These are phyloP conservation scores for Fragum sueziense DNA, from an alignment of 2,888 invertebrate genomes.

Conservation along the genomic window DNA sequence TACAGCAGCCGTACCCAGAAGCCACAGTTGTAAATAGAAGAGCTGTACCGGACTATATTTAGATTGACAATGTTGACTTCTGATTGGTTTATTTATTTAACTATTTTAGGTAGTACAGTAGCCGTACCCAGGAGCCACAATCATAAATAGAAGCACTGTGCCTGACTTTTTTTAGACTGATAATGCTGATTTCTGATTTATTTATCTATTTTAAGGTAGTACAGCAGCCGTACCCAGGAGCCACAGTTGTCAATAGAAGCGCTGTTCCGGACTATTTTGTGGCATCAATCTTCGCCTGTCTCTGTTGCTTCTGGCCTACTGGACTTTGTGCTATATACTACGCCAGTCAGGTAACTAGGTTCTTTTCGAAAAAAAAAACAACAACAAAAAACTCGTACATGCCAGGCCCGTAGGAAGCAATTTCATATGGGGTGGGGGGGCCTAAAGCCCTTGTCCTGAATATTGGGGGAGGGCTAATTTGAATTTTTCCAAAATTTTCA, in stretches of 20 bases:
- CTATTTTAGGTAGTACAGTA: conserved; percentile 1
- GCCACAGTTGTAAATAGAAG: background rate
- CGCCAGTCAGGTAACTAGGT: background rate
- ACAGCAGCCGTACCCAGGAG: conserved; percentile 3
- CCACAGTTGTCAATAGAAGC: background rate
- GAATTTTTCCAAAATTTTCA: no score
- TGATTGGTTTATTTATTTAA: no score
- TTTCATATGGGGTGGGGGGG: no score
- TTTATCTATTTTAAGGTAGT: background rate
- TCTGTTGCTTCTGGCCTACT: conserved; percentile 13
- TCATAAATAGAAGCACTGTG: background rate
- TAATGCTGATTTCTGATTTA: no score
- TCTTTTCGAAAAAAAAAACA: no score
- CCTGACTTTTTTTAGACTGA: conserved; percentile 7
- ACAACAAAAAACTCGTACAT: no score
- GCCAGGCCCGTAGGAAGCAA: no score
- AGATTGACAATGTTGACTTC: no score
- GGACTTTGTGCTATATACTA: conserved; percentile 16
- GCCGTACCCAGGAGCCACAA: background rate
- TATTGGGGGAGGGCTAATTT: no score
- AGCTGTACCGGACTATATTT: background rate
- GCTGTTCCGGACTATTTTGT: conserved; percentile 4
- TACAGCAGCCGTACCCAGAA: conserved; percentile 4
- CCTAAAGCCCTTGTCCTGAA: no score
- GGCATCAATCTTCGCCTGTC: conserved; percentile 1